Percentiles rank a stretch among this genome's conserved stretches.
Conservation (phyloP, 35 echinoderm and acorn worm genomes). For the Strongylocentrotus purpuratus region DNA sequence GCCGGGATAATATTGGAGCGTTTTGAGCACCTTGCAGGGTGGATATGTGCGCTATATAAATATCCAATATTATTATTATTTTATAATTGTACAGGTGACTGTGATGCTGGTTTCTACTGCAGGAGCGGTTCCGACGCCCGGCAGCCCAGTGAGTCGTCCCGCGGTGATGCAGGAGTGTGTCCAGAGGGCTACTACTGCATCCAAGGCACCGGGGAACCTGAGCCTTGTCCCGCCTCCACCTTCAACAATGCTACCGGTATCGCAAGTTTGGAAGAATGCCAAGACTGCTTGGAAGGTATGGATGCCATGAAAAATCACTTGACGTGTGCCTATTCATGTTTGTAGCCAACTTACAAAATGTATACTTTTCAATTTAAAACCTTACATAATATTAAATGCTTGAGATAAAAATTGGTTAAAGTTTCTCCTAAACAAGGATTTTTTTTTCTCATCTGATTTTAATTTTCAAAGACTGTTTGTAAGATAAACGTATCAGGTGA, state of each 20-base stretch:
- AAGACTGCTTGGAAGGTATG: constrained; percentile 86
- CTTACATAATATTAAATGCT: too few species aligned
- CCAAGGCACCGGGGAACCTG: constrained; percentile 83
- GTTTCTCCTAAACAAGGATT: too few species aligned
- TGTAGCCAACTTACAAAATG: too few species aligned
- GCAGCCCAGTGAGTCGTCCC: constrained; percentile 63
- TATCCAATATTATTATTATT: neutral
- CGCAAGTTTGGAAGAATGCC: constrained; percentile 57
- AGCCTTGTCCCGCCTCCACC: constrained; percentile 85
- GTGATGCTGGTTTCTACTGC: constrained; percentile 89
- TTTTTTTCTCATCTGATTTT: too few species aligned
- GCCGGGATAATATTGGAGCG: too few species aligned
- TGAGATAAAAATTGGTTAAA: too few species aligned
- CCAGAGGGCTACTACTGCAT: constrained; percentile 88
- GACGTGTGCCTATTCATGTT: too few species aligned
- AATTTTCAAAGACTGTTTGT: too few species aligned
- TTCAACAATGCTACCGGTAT: constrained; percentile 90
- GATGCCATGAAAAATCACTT: neutral
- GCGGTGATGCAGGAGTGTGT: constrained; percentile 86
- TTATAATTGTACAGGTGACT: constrained; percentile 52
- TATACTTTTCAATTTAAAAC: too few species aligned
- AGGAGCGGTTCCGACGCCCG: constrained; percentile 77
- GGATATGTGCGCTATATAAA: too few species aligned
- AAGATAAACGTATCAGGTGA: too few species aligned
- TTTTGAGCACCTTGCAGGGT: too few species aligned